Base-by-base conservation (phyloP, 92 coral and sea anemone species). In the Meandrina meandrites region DNA sequence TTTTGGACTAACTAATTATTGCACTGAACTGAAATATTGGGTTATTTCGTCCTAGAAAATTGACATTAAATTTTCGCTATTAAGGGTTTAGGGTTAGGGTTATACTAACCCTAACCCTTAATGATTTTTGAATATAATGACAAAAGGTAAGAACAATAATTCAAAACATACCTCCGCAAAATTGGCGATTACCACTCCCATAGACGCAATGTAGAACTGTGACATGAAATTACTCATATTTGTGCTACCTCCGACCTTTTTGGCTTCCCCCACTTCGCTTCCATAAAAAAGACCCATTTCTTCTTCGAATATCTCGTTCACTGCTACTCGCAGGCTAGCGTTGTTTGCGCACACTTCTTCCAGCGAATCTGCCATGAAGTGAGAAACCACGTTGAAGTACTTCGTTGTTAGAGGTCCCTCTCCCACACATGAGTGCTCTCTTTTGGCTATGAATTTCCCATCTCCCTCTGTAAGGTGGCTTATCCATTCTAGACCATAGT, bases 141-240 rank as follows among this genome's bases (percentile, higher is more conserved):
- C n/a, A n/a, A n/a, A n/a, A n/a, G n/a, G n/a, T n/a, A n/a, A n/a
- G n/a, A n/a, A n/a, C n/a, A n/a, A n/a, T n/a, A n/a, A n/a, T n/a
- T n/a, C n/a, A n/a, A 14, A 27, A 40, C 87, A 69, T 11, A 88
- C 90, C 90, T 88, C 90, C 12, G 30, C 34, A 53, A 35, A 88
- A 73, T 89, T 89, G 17, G 92, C 86, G 16, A 70, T 53, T 19
- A 89, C 51, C 45, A 86, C 85, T 2, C 81, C 67, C 28, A 54
- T 45, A 12, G 85, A 35, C 13, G 88, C 58, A 3, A 89, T 24
- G 69, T 17, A 83, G 67, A 84, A 89, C 50, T 84, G 85, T 3
- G 91, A 60, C 58, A 76, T 54, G 84, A 89, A 83, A 32, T 84
- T 89, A 15, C 2, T 4, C 14, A 0, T 50, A 4, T 50, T 50